Evolutionary conservation across 2,888 invertebrate genomes (phyloP).

Genomic region (Eupithecia abbreviata): DNA sequence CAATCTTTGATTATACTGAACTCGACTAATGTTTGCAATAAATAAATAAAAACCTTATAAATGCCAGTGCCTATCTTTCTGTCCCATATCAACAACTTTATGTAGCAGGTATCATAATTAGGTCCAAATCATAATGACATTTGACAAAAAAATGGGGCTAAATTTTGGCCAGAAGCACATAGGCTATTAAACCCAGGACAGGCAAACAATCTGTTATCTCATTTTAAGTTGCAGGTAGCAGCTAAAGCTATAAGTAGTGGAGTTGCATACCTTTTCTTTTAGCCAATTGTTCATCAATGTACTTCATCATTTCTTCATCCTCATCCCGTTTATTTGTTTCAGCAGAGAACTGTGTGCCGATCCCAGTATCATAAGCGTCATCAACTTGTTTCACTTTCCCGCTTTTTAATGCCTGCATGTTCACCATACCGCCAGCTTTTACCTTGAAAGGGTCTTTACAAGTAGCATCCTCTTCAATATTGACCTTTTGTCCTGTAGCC

Average conservation of each 20-base stretch:
- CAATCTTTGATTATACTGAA: too few relatives aligned
- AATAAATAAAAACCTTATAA: too few relatives aligned
- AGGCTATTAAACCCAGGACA: not conserved
- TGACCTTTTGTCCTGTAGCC: conserved; percentile 88
- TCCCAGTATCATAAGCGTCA: conserved; percentile 96
- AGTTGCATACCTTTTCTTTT: conserved; percentile 88
- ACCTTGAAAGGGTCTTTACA: conserved; percentile 81
- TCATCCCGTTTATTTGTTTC: conserved; percentile 99
- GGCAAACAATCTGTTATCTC: not conserved
- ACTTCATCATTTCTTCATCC: conserved; percentile 98
- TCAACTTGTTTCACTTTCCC: conserved; percentile 92
- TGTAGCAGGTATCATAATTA: too few relatives aligned
- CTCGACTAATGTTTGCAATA: too few relatives aligned
- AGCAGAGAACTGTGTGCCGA: conserved; percentile 98
- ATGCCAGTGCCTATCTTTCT: too few relatives aligned
- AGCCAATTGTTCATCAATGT: conserved; percentile 89
- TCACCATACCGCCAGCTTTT: conserved; percentile 94
- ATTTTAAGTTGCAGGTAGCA: not conserved
- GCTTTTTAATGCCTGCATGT: conserved; percentile 93
- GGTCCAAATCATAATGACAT: too few relatives aligned
- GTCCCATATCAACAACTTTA: too few relatives aligned
- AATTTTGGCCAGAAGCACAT: too few relatives aligned
- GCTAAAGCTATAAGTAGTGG: not conserved
- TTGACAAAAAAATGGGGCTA: too few relatives aligned
- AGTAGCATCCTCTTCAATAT: conserved; percentile 82